These are phyloP conservation scores for Zophobas morio DNA, from an alignment of 1,140 invertebrate genomes.

Conservation along the genomic window DNA sequence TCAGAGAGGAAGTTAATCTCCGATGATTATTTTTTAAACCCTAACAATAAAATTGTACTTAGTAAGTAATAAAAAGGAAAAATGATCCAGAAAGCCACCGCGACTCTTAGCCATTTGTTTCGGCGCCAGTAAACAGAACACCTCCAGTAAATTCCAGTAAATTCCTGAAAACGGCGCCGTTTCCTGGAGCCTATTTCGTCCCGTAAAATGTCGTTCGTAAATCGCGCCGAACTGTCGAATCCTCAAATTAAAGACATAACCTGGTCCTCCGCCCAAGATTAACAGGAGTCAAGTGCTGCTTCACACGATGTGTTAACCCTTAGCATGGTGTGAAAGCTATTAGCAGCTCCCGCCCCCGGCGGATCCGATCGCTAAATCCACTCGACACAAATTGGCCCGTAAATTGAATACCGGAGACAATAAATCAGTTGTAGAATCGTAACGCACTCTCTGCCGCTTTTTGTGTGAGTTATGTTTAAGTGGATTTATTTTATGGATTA, in stretches of 20 bases:
- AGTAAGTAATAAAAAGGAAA: no score
- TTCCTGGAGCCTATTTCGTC: neutral
- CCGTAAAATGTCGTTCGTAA: constrained; percentile 21
- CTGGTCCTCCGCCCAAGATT: constrained; percentile 57
- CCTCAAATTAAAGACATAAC: constrained; percentile 41
- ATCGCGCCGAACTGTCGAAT: constrained; percentile 25
- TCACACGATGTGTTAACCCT: constrained; percentile 66
- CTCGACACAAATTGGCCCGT: constrained; percentile 66
- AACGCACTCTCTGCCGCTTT: constrained; percentile 60
- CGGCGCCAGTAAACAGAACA: no score
- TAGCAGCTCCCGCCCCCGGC: constrained; percentile 52
- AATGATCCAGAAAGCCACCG: no score
- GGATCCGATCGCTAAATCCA: constrained; percentile 63
- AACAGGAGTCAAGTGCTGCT: constrained; percentile 64
- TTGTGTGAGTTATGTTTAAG: constrained; percentile 63
- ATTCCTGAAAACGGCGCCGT: neutral
- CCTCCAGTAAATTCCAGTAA: no score
- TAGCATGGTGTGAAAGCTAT: constrained; percentile 59
- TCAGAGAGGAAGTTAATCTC: no score
- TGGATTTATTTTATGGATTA: constrained; percentile 65
- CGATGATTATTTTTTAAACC: no score
- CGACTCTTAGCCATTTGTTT: no score
- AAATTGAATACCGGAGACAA: constrained; percentile 65
- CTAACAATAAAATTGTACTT: no score
- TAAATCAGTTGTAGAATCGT: constrained; percentile 63